Evolutionary conservation across 2,113 vertebrate genomes (phyloP), one percentile per base, ranked within the genome.

Genomic region (Bubo scandiacus): DNA sequence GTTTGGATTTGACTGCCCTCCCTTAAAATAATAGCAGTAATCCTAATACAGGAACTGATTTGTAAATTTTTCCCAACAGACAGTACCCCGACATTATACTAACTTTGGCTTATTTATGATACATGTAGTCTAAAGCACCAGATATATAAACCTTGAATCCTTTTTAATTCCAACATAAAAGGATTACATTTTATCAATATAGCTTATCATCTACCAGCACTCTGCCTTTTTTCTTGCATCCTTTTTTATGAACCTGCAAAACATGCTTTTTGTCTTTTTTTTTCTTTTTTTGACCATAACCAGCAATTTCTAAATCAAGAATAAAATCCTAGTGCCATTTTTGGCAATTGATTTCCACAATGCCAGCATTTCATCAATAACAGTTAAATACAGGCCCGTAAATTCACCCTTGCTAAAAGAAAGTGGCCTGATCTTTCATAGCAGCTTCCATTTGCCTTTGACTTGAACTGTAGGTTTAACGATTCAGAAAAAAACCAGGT

Each of bases 101-200:
- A 79, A 91, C 63, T 87, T 94, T 80, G 87, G 63, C 80, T 93
- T 95, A 93, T 96, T 97, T 96, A 67, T 93, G 88, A 71, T 92
- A 92, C 91, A 91, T 82, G 85, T 83, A 95, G 79, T 92, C 88
- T 82, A 70, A 92, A 68, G 62, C 52, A 91, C 49, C 65, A 84
- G 83, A 89, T 91, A 91, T 75, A 91, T 43, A 94, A 96, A 96
- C 75, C 67, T 90, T 59, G 88, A 96, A 95, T 89, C 87, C 42
- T 88, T 97, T 97, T 61, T 43, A 95, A 88, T 97, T 97, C 92
- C 74, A 71, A 9, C n/a, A 80, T 94, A 97, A 97, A 93, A 72
- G 86, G 86, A 95, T 96, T 97, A 86, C 38, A 14, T 90, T 94
- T 96, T 96, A 93, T 92, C 92, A 67, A 7, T 82, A 43, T 36